Base-by-base conservation (phyloP, 2,888 invertebrate genomes). In the Hirtodrosophila duncani region DNA sequence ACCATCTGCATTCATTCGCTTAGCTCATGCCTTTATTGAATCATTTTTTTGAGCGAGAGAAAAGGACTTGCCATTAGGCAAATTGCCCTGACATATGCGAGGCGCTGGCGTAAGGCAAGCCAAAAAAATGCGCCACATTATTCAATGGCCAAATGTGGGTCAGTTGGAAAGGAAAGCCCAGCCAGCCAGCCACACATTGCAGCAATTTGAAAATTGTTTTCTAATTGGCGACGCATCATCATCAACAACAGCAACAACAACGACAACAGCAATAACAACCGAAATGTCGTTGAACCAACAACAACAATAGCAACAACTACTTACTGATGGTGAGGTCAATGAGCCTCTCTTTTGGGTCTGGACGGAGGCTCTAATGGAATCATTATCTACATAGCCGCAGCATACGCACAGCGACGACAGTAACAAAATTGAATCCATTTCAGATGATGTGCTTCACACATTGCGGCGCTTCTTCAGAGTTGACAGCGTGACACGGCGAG, bases 301-400 rank as follows among this genome's bases (percentile, higher is more conserved):
- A 42, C n/a, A 5, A 9, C 9, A 9, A 29, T 4, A 21, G 3
- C 8, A 34, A 6, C 11, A 9, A n/a, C 37, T 16, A 24, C 27
- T 45, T 39, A n/a, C 3, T 21, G 34, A 18, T n/a, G 13, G 7
- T 16, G 30, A 38, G 77, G 67, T 71, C 65, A 79, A 77, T 20
- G 75, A 45, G 80, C 77, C 67, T 67, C 46, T 59, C 33, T 64
- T 31, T 64, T 67, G 21, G 67, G 63, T n/a, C n/a, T n/a, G n/a
- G n/a, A n/a, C n/a, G n/a, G n/a, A 57, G 26, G 34, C 30, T n/a
- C 80, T 77, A 74, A 80, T 77, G 72, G 59, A 71, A 57, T 67
- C 72, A 74, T 80, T 80, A 74, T 67, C 65, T 49, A 41, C 31
- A 61, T 43, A 30, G 42, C 18, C 21, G 33, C 61, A 46, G 57